These are phyloP conservation scores for Clavelina lepadiformis DNA, from an alignment of 23 tunicate species.

Conservation along the genomic window DNA sequence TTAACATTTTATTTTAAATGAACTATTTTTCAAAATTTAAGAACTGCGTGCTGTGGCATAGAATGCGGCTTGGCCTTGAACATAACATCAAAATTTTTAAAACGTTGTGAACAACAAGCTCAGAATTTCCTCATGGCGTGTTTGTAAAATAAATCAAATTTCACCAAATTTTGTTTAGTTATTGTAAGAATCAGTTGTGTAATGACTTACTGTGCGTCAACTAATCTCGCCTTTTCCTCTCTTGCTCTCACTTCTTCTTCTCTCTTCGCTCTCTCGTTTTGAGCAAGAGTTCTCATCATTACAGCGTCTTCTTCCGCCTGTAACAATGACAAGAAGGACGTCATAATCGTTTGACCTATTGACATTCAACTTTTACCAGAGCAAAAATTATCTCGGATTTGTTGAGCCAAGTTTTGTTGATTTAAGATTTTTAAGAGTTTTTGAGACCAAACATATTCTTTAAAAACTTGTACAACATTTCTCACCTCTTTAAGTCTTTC, in stretches of 20 bases:
- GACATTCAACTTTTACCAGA: too few relatives aligned
- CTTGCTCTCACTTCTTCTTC: slow-evolving; percentile 56
- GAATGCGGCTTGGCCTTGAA: too few relatives aligned
- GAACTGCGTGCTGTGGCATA: too few relatives aligned
- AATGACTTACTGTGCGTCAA: slow-evolving; percentile 56
- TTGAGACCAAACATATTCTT: neutral
- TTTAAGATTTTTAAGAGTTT: neutral
- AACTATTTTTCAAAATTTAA: too few relatives aligned
- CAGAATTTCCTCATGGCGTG: too few relatives aligned
- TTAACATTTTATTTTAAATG: too few relatives aligned
- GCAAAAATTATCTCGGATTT: too few relatives aligned
- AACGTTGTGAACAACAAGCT: too few relatives aligned
- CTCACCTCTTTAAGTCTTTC: slow-evolving; percentile 46
- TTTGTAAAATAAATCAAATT: too few relatives aligned
- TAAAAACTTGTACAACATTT: neutral
- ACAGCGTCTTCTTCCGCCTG: slow-evolving; percentile 76
- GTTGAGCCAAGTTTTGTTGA: too few relatives aligned
- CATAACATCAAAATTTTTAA: too few relatives aligned
- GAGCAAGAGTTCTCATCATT: slow-evolving; percentile 38
- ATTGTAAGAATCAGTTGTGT: neutral
- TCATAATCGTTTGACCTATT: too few relatives aligned
- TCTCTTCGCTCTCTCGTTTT: slow-evolving; percentile 44
- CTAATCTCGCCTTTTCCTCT: slow-evolving; percentile 54
- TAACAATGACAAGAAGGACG: neutral
- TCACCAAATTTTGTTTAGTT: neutral